A percentile compares a stretch with the other conserved stretches of the same genome.
phyloP scores from a whole-genome alignment of 1,140 invertebrate genomes.

The Drosophila saltans region DNA sequence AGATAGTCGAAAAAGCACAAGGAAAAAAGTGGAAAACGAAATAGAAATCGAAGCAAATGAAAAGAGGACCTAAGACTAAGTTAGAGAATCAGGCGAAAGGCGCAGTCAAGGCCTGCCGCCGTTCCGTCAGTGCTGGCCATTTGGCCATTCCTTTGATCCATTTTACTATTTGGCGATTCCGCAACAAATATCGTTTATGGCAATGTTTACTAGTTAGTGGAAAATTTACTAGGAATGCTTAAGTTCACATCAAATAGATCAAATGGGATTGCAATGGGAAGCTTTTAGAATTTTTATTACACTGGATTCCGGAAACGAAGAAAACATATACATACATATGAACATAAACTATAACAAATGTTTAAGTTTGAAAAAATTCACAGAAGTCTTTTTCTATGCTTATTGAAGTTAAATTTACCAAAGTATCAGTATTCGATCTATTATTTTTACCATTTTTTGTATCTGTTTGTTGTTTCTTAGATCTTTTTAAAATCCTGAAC shows the following conservation, averaged over 20 bases:
- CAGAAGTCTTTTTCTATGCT: too few relatives aligned
- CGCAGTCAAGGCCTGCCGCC: conserved; percentile 2
- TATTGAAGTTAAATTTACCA: neutral
- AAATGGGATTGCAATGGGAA: neutral
- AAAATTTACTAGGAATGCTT: too few relatives aligned
- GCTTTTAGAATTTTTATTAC: neutral
- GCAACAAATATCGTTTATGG: neutral
- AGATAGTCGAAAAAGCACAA: conserved; percentile 34
- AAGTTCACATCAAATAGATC: too few relatives aligned
- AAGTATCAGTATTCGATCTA: neutral
- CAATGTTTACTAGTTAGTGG: neutral
- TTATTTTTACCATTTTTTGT: neutral
- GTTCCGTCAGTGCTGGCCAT: neutral
- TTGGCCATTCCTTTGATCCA: neutral
- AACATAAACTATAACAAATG: too few relatives aligned
- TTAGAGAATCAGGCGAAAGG: conserved; percentile 1
- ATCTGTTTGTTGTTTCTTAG: too few relatives aligned
- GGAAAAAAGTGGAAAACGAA: conserved; percentile 50
- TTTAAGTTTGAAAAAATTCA: too few relatives aligned
- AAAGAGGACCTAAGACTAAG: neutral
- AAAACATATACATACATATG: neutral
- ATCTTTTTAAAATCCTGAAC: too few relatives aligned
- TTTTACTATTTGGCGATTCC: neutral
- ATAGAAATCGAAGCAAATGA: conserved; percentile 28
- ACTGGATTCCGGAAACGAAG: neutral